These are phyloP conservation scores for Cirrhinus molitorella DNA, from an alignment of 2,797 vertebrate genomes.

Conservation along the genomic window DNA sequence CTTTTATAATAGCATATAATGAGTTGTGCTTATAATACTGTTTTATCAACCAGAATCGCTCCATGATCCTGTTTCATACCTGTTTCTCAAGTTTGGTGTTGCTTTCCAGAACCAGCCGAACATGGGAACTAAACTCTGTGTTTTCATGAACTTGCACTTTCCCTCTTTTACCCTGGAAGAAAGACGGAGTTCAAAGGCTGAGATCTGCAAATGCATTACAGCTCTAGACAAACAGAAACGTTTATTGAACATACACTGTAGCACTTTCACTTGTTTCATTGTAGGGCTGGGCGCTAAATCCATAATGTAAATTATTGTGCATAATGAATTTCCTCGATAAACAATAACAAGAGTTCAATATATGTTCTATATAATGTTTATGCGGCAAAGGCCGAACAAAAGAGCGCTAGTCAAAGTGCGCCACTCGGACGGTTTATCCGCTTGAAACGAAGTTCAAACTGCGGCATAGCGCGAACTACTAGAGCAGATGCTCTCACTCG, in stretches of 20 bases:
- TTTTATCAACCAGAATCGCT: neutral
- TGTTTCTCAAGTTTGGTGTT: slow-evolving; percentile 83
- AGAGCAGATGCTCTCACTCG: too few species aligned
- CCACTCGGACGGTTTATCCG: too few species aligned
- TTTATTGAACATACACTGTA: neutral
- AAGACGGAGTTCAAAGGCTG: slow-evolving; percentile 29
- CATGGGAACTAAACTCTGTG: slow-evolving; percentile 81
- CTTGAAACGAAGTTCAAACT: too few species aligned
- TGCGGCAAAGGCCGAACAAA: too few species aligned
- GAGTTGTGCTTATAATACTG: neutral
- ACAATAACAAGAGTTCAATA: too few species aligned
- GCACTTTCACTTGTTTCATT: neutral
- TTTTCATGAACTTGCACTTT: slow-evolving; percentile 84
- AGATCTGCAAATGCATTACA: neutral
- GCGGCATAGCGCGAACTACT: too few species aligned
- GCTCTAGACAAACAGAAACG: neutral
- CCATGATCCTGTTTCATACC: slow-evolving; percentile 68
- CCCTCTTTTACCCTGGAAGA: slow-evolving; percentile 78
- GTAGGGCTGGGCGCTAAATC: too few species aligned
- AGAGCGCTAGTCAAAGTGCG: too few species aligned
- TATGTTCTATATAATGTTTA: too few species aligned
- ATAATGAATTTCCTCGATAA: too few species aligned
- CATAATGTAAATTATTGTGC: too few species aligned
- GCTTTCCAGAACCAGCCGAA: slow-evolving; percentile 87
- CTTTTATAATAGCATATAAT: neutral